Percentiles rank a stretch among this genome's conserved stretches.
Evolutionary conservation across 2,888 invertebrate species (phyloP).

Genomic region (Drosophila suboccidentalis): DNA sequence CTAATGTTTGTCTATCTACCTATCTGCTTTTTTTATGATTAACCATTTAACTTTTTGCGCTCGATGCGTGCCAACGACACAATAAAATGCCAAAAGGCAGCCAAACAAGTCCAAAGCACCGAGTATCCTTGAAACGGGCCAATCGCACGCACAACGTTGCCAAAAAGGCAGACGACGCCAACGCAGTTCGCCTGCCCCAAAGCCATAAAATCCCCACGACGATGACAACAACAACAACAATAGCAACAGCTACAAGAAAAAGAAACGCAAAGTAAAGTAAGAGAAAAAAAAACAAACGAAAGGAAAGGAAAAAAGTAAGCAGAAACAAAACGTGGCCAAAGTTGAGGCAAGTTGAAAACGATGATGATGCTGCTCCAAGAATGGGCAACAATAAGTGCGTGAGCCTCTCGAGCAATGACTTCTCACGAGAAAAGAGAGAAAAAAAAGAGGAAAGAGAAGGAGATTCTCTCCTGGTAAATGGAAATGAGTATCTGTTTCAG

Average conservation of each 20-base stretch:
- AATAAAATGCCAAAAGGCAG: constrained; percentile 61
- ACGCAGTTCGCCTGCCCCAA: constrained; percentile 60
- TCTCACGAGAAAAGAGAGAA: constrained; percentile 26
- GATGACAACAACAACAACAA: constrained; percentile 33
- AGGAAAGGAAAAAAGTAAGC: constrained; percentile 9
- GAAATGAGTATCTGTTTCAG: constrained; percentile 46
- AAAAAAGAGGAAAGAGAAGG: too few species aligned
- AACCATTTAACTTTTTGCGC: constrained; percentile 67
- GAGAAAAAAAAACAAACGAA: constrained; percentile 12
- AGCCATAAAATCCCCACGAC: constrained; percentile 65
- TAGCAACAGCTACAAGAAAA: constrained; percentile 13
- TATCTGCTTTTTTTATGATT: constrained; percentile 55
- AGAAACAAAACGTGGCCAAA: constrained; percentile 45
- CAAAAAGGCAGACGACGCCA: constrained; percentile 62
- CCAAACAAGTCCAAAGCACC: constrained; percentile 20
- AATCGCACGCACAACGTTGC: constrained; percentile 58
- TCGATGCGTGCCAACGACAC: constrained; percentile 72
- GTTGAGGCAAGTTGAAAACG: not conserved
- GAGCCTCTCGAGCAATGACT: constrained; percentile 69
- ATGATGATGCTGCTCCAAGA: constrained; percentile 9
- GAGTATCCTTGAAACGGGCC: constrained; percentile 69
- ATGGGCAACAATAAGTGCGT: constrained; percentile 60
- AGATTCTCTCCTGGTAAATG: constrained; percentile 5
- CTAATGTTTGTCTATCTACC: constrained; percentile 36
- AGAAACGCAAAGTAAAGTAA: constrained; percentile 34